Percentiles rank a stretch among this genome's conserved stretches.
phyloP scores from a whole-genome alignment of 2,797 vertebrate species.

The Protosalanx chinensis region DNA sequence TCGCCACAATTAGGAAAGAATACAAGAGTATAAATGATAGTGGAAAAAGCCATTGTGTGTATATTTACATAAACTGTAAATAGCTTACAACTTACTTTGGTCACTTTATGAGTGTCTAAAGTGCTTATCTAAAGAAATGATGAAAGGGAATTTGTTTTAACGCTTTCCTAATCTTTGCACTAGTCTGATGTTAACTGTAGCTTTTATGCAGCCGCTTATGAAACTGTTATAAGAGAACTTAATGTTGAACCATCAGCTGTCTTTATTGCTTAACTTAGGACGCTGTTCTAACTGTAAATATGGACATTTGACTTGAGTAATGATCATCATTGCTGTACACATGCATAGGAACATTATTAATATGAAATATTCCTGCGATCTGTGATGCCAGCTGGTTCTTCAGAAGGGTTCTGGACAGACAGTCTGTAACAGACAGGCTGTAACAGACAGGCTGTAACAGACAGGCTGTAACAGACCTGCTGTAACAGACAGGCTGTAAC shows the following conservation, averaged over 20 bases:
- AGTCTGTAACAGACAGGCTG: too few species aligned
- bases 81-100: constrained; percentile 14
- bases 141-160: not conserved
- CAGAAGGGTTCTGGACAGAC: too few species aligned
- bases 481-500: too few species aligned
- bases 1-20: not conserved
- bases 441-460: too few species aligned
- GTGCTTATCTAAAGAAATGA: constrained; percentile 1
- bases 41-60: constrained; percentile 33
- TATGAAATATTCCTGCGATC: not conserved
- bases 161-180: not conserved
- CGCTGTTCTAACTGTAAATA: constrained; percentile 2
- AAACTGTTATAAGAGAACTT: not conserved
- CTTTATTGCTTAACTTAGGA: not conserved
- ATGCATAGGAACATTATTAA: too few species aligned
- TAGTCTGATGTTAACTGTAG: not conserved
- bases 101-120: not conserved
- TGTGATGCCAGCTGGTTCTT: too few species aligned
- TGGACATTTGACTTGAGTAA: not conserved
- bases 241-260: not conserved
- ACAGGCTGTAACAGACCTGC: too few species aligned
- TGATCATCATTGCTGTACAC: not conserved
- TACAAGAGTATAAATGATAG: not conserved
- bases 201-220: not conserved
- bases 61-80: constrained; percentile 18